Conservation (phyloP, 1,140 invertebrate genomes). For the Sitophilus oryzae region DNA sequence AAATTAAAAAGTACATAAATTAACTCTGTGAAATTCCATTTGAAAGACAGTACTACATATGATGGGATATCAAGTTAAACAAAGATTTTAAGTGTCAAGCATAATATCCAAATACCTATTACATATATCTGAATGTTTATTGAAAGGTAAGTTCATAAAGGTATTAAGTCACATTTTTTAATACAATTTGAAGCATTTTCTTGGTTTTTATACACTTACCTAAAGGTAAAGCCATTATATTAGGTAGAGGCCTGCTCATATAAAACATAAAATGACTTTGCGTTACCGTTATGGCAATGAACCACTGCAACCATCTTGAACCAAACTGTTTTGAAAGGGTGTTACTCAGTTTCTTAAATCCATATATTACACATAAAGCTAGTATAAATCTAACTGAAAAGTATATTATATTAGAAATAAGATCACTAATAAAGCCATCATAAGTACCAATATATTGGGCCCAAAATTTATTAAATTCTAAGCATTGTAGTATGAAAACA, state of each 20-base stretch:
- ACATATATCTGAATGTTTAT: too few species aligned
- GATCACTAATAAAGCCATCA: not conserved
- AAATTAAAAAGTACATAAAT: too few species aligned
- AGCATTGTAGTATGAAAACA: conserved; percentile 60
- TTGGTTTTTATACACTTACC: conserved; percentile 58
- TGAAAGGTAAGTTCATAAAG: too few species aligned
- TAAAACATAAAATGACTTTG: conserved; percentile 99
- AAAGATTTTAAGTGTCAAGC: too few species aligned
- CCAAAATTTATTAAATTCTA: conserved; percentile 79
- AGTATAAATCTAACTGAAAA: conserved; percentile 78
- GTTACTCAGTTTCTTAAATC: conserved; percentile 67
- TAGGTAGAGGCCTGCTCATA: conserved; percentile 87
- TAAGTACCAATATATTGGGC: conserved; percentile 81
- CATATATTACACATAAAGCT: conserved; percentile 65
- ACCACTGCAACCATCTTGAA: conserved; percentile 69
- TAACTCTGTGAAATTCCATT: too few species aligned
- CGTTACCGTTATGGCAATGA: conserved; percentile 75
- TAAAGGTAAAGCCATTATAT: conserved; percentile 88
- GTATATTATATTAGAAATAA: not conserved
- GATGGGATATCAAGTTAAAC: too few species aligned
- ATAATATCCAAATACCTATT: too few species aligned
- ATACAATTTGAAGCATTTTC: too few species aligned
- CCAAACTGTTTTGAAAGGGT: conserved; percentile 74
- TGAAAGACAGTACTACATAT: too few species aligned
- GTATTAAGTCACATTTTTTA: too few species aligned